Base-by-base conservation (phyloP, 2,113 vertebrate genomes). In the Zosterops lateralis region DNA sequence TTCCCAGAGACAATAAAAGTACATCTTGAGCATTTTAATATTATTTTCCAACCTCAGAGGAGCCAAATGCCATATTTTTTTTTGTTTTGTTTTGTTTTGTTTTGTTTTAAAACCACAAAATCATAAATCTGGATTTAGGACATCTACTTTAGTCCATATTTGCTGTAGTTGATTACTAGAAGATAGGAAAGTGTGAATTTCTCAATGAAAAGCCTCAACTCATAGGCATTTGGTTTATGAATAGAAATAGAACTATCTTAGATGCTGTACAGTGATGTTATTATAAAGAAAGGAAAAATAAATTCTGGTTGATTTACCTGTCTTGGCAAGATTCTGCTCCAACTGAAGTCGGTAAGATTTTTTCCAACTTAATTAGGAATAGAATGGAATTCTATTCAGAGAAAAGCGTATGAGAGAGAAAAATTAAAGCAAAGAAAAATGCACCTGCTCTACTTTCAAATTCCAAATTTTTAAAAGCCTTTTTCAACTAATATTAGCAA, bases 401-500 rank as follows among this genome's bases (percentile, higher is more conserved):
- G 26, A 71, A 91, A 95, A 88, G 61, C 53, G 58, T 86, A 44
- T 0, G 1, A 66, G 17, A 74, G 78, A 84, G 56, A 34, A 68
- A 87, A 95, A 84, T 24, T 68, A 73, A 90, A 78, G 68, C 51
- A 72, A 34, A 80, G 66, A 67, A 78, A 45, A 90, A 95, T 84
- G 62, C 94, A 94, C 95, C 93, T 79, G 93, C 84, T 83, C 93
- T 93, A 48, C 90, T 97, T 94, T 90, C 94, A 95, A 86, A 31
- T 95, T 96, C 88, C 71, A 89, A 84, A 76, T 47, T 93, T 92
- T 83, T 87, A 31, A 81, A 85, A 76, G 76, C 85, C 58, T 95
- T 89, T 97, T 96, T 95, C 48, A 80, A 96, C 95, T 96, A 79
- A 95, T 96, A 87, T 94, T 95, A 96, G 71, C 78, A 89, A 97